Base-by-base conservation (phyloP, 2,888 invertebrate genomes). In the Phytoseiulus persimilis region DNA sequence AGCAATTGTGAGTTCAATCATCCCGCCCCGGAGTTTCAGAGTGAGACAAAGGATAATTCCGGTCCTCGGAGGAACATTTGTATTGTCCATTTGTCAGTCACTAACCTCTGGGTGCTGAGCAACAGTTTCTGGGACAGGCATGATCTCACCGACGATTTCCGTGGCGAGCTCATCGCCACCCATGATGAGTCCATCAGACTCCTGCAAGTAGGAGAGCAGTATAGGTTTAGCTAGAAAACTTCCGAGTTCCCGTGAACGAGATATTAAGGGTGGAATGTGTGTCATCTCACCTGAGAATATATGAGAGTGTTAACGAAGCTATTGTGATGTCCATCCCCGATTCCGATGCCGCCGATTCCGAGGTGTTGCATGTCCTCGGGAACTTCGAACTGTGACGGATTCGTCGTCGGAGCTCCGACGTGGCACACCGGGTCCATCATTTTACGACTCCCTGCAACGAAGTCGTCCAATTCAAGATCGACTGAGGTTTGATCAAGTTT, bases 341-440 rank as follows among this genome's bases (percentile, higher is more conserved):
- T 87, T 11, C 87, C 87, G 87, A 87, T 87, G n/a, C 39, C 39
- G 28, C 39, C 87, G 32, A 87, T 87, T n/a, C 87, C 87, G 33
- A 87, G 87, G 33, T 87, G 87, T 32, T 87, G 87, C 87, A 87
- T 87, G 87, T 87, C 87, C 31, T 87, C 87, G 32, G 87, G 87
- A n/a, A 87, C 87, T 33, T 39, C 87, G 45, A 87, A 87, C 6
- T 87, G 87, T 23, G 87, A 33, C 0, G 87, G 87, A 9, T 45
- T 45, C 31, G 87, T 45, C 31, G 87, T 32, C n/a, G 39, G 23
- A 45, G 87, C 33, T n/a, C n/a, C 87, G 33, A 87, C 87, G 11
- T 33, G 87, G 18, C 87, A 87, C 32, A 87, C 87, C 6, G 87
- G 39, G 87, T 87, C 87, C 87, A 87, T 87, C 87, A 87, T 87